Evolutionary conservation across 2,797 vertebrate genomes (phyloP), one percentile per base, ranked within the genome.

Genomic region (Pseudocheirus occidentalis): DNA sequence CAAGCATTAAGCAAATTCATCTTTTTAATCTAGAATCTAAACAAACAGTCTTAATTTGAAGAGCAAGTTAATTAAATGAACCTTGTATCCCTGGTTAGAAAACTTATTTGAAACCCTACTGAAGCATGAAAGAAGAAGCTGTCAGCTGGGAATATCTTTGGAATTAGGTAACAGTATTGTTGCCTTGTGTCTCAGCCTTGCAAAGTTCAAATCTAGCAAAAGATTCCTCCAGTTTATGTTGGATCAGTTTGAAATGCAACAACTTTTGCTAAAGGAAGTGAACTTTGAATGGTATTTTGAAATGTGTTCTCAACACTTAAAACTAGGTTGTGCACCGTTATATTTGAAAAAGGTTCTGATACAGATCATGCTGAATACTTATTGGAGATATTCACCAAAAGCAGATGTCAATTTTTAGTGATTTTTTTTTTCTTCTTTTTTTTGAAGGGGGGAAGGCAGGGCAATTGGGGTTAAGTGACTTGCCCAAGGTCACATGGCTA

Each of bases 51-150:
- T 53, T 66, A 57, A 55, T 66, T 0, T 18, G 57, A 56, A 91
- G 46, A 58, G 59, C n/a, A 55, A 81, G 40, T 24, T n/a, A 53
- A 90, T 91, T 94, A 94, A 50, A 91, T 14, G 91, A 92, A 58
- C 31, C 95, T 94, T 95, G 89, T 94, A n/a, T 95, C 14, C 66
- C 46, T 93, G 81, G 31, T 34, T 62, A 92, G 95, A 95, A 94
- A 54, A 27, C 40, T 87, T 87, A 46, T 46, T 81, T 87, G 31
- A 87, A 87, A 81, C 73, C 40, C 21, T 81, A 46, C 73, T 10
- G 3, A 46, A 81, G 73, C 73, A 87, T 87, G 73, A 50, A 87
- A 87, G 40, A 46, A 40, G 40, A 46, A 87, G 40, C 40, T 87
- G 40, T 87, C 46, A 16, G 55, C 91, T 10, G 57, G 21, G 91